Evolutionary conservation across 2,113 vertebrate species (phyloP).

Genomic region (Actenoides hombroni): DNA sequence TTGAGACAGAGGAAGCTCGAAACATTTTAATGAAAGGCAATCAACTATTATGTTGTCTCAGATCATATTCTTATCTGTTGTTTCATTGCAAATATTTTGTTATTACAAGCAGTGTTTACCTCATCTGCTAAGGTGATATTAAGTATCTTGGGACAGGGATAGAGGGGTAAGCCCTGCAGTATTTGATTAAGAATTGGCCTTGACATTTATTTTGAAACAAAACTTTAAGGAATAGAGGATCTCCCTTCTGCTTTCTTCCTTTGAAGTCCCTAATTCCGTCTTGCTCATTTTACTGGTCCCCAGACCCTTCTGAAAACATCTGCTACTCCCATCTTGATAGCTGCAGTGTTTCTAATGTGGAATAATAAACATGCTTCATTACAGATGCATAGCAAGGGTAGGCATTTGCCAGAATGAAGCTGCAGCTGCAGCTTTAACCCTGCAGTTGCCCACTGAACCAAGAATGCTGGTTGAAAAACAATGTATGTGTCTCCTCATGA

Average conservation of each 20-base stretch:
- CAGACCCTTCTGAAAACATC: constrained; percentile 25
- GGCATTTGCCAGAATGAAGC: background rate
- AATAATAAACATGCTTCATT: constrained; percentile 27
- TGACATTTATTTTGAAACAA: background rate
- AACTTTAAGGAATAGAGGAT: background rate
- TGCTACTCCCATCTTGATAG: constrained; percentile 14
- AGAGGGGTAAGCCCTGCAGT: background rate
- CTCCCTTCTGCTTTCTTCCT: background rate
- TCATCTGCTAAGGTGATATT: background rate
- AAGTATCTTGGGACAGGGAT: background rate
- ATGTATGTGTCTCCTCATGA: background rate
- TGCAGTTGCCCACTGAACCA: background rate
- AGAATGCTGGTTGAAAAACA: background rate
- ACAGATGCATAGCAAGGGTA: background rate
- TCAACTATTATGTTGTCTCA: background rate
- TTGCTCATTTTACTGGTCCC: constrained; percentile 23
- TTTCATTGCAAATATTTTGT: background rate
- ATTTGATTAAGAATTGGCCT: background rate
- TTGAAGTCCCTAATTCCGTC: background rate
- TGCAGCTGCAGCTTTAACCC: constrained; percentile 4
- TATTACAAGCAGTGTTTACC: background rate
- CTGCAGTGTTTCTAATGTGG: background rate
- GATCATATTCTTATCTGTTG: background rate
- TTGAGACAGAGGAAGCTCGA: background rate
- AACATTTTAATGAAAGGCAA: background rate